These are phyloP conservation scores for Rhincodon typus DNA, from an alignment of 2,797 vertebrate species.

Conservation along the genomic window DNA sequence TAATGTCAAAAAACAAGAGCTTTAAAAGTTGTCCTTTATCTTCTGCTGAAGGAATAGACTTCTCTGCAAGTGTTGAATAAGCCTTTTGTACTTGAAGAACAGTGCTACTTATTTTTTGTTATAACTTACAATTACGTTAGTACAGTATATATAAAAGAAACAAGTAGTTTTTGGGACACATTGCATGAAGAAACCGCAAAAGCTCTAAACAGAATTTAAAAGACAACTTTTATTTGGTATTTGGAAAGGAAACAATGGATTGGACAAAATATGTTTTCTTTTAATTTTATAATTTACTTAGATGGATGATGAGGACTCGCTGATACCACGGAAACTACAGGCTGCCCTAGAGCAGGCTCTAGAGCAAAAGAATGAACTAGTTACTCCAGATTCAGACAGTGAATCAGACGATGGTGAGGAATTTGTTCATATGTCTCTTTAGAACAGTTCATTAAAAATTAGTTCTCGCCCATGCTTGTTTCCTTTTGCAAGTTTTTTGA, in stretches of 20 bases:
- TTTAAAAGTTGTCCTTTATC: neutral
- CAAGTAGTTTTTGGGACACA: neutral
- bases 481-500: neutral
- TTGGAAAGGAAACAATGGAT: constrained; percentile 20
- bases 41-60: neutral
- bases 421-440: neutral
- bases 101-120: neutral
- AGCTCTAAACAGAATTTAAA: neutral
- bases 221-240: neutral
- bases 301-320: constrained; percentile 95
- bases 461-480: neutral
- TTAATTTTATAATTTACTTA: constrained; percentile 49
- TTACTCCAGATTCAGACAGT: constrained; percentile 92
- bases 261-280: neutral
- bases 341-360: constrained; percentile 92
- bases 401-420: constrained; percentile 92
- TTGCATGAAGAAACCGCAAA: neutral
- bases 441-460: neutral
- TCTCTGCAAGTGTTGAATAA: neutral
- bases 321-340: constrained; percentile 94
- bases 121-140: neutral
- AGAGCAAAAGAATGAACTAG: constrained; percentile 91
- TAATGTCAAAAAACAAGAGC: neutral
- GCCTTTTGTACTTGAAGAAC: neutral
- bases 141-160: neutral